Evolutionary conservation across 2,888 invertebrate species (phyloP).

Genomic region (Dicyrtoma fusca): DNA sequence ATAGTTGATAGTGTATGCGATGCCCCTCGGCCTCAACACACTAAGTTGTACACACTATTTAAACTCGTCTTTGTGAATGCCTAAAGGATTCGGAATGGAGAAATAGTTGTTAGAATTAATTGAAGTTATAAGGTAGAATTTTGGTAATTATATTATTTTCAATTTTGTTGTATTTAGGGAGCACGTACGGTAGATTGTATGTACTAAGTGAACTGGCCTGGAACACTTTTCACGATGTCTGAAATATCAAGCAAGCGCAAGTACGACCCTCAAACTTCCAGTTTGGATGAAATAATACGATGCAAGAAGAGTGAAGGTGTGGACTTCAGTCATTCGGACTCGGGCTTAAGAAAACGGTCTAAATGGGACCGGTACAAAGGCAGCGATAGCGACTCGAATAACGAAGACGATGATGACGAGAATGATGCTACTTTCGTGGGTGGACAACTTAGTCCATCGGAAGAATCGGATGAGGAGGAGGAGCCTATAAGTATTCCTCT

Average conservation of each 20-base stretch:
- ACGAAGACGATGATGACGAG: conserved; percentile 24
- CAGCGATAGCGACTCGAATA: conserved; percentile 15
- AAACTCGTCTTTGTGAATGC: too few relatives aligned
- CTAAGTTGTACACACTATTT: too few relatives aligned
- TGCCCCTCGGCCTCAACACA: too few relatives aligned
- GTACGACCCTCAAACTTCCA: background rate
- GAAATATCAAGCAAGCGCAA: background rate
- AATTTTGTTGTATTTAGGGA: too few relatives aligned
- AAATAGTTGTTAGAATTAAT: too few relatives aligned
- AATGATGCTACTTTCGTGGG: conserved; percentile 30
- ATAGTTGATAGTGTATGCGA: too few relatives aligned
- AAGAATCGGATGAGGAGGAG: conserved; percentile 1
- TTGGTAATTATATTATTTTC: too few relatives aligned
- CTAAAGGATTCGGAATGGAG: too few relatives aligned
- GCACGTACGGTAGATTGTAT: too few relatives aligned
- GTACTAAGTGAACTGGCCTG: too few relatives aligned
- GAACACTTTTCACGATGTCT: background rate
- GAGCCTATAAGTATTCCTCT: conserved; percentile 11
- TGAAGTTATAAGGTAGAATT: too few relatives aligned
- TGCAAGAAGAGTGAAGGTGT: background rate
- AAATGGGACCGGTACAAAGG: conserved; percentile 32
- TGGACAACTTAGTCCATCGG: background rate
- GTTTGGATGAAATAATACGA: background rate
- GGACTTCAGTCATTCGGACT: background rate
- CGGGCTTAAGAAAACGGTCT: background rate